phyloP scores from a whole-genome alignment of 2,113 vertebrate species.

The Solenodon paradoxus region DNA sequence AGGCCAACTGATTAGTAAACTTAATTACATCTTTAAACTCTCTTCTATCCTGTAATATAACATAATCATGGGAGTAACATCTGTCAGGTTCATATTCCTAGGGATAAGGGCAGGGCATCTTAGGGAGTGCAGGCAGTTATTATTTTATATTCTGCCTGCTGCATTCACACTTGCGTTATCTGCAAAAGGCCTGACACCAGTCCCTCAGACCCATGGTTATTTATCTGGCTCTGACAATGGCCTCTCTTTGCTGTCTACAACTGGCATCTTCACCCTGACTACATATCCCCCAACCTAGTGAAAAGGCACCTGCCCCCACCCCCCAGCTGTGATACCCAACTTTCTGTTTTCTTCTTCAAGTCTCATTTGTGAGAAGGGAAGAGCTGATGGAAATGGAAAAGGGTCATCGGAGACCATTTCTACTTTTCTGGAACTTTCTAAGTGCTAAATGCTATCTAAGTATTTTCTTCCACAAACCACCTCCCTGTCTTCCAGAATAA shows the following conservation, averaged over 20 bases:
- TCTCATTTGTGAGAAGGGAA: not conserved
- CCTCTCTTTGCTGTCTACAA: not conserved
- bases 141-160: not conserved
- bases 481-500: not conserved
- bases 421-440: not conserved
- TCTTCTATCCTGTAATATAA: not conserved
- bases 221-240: not conserved
- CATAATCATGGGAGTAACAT: not conserved
- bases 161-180: not conserved
- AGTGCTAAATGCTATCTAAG: not conserved
- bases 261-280: not conserved
- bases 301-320: not conserved
- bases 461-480: not conserved
- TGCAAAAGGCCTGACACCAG: not conserved
- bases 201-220: not conserved
- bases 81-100: not conserved
- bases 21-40: not conserved
- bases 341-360: not conserved
- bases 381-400: not conserved
- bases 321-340: no score
- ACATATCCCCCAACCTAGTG: accelerated
- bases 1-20: not conserved
- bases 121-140: not conserved
- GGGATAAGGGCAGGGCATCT: not conserved
- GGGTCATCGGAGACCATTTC: not conserved